Evolutionary conservation across 2,888 invertebrate species (phyloP).

Genomic region (Heliconius aoede): DNA sequence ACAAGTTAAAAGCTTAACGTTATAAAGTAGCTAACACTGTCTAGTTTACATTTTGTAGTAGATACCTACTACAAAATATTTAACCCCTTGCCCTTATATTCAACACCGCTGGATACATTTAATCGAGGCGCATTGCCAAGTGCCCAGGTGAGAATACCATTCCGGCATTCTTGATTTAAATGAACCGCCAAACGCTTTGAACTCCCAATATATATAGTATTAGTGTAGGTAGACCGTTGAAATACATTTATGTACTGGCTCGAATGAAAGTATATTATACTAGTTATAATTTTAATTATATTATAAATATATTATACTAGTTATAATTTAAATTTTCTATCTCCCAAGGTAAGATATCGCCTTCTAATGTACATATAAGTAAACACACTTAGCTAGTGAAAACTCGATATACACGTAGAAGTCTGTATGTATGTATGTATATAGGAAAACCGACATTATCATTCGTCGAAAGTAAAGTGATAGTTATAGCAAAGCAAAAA

Average conservation of each 20-base stretch:
- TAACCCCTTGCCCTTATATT: conserved; percentile 41
- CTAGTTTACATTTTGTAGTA: background rate
- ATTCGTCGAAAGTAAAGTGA: conserved; percentile 38
- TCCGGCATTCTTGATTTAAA: conserved; percentile 58
- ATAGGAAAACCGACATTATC: conserved; percentile 28
- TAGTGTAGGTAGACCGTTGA: conserved; percentile 33
- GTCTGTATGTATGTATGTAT: background rate
- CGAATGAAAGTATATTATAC: conserved; percentile 34
- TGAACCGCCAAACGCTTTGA: conserved; percentile 53
- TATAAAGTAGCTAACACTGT: background rate
- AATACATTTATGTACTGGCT: conserved; percentile 34
- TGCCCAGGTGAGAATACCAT: conserved; percentile 69
- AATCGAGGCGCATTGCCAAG: conserved; percentile 63
- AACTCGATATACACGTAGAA: conserved; percentile 16
- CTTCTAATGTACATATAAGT: conserved; percentile 12
- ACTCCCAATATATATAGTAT: conserved; percentile 47
- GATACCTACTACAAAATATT: background rate
- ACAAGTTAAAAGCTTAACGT: conserved; percentile 3
- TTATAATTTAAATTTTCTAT: background rate
- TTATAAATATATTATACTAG: conserved; percentile 34
- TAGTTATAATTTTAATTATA: too few species aligned
- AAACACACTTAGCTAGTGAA: conserved; percentile 27
- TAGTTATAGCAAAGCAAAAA: conserved; percentile 23
- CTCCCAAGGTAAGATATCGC: background rate
- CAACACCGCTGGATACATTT: conserved; percentile 51